These are phyloP conservation scores for Pycnomerus fuliginosus DNA, from an alignment of 2,888 invertebrate species.

Conservation along the genomic window DNA sequence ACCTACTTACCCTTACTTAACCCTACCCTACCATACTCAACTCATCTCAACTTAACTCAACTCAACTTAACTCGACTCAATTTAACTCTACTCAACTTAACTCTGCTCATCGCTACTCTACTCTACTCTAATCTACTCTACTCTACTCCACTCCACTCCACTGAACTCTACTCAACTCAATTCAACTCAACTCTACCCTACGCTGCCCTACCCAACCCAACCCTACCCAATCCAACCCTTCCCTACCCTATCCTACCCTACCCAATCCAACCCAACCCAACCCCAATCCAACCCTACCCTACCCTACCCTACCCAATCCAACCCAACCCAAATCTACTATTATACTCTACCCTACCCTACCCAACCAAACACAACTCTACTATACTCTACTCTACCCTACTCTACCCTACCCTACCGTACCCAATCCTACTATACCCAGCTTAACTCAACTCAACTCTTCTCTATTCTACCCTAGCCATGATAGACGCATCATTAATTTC, in stretches of 20 bases:
- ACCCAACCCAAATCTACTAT: constrained; percentile 11
- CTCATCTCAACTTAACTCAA: constrained; percentile 8
- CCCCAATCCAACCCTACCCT: background rate
- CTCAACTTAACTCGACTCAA: constrained; percentile 9
- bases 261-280: background rate
- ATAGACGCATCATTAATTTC: too few species aligned
- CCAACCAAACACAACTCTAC: constrained; percentile 5
- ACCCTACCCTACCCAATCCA: constrained; percentile 5
- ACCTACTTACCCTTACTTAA: background rate
- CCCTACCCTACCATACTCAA: constrained; percentile 11
- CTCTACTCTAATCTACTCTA: background rate
- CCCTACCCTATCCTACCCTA: background rate
- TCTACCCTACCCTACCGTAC: background rate
- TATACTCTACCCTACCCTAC: constrained; percentile 11
- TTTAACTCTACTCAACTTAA: constrained; percentile 6
- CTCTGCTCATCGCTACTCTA: constrained; percentile 8
- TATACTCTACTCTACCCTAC: too few species aligned
- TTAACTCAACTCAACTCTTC: background rate
- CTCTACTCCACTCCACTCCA: constrained; percentile 12
- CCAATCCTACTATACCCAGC: background rate
- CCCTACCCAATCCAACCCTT: background rate
- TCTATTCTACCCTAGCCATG: background rate
- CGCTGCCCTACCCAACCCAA: constrained; percentile 9
- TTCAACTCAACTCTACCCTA: constrained; percentile 10
- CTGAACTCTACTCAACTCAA: constrained; percentile 11